Evolutionary conservation across 1,140 invertebrate genomes (phyloP).

Genomic region (Bombyx mandarina): DNA sequence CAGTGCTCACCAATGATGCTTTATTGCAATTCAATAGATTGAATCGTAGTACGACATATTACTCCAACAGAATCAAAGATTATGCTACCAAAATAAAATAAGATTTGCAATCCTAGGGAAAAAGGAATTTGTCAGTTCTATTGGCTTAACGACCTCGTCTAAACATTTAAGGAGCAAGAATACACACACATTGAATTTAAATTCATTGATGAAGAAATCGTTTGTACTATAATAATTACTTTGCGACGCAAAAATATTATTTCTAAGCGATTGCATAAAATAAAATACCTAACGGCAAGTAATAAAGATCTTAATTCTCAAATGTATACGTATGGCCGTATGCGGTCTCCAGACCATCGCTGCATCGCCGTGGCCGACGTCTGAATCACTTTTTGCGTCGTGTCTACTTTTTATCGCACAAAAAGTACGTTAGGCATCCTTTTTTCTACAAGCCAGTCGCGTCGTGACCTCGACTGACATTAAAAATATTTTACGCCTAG

Average conservation of each 20-base stretch:
- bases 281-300: neutral
- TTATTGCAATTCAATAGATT: too few species aligned
- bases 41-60: too few species aligned
- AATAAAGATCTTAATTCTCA: neutral
- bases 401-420: slow-evolving; percentile 49
- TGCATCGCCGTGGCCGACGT: slow-evolving; percentile 28
- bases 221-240: too few species aligned
- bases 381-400: slow-evolving; percentile 56
- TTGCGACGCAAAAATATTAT: too few species aligned
- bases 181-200: too few species aligned
- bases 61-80: too few species aligned
- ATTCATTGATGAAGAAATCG: too few species aligned
- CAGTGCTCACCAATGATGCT: neutral
- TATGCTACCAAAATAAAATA: too few species aligned
- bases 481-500: slow-evolving; percentile 57
- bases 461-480: slow-evolving; percentile 62
- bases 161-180: too few species aligned
- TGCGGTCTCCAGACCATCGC: slow-evolving; percentile 7
- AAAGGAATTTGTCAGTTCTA: too few species aligned
- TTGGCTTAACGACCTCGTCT: too few species aligned
- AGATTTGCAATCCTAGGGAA: too few species aligned
- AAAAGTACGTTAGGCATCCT: slow-evolving; percentile 47
- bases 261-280: neutral
- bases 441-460: slow-evolving; percentile 53
- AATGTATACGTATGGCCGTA: neutral